Evolutionary conservation across 2,888 invertebrate genomes (phyloP).

Genomic region (Diadegma fenestrale): DNA sequence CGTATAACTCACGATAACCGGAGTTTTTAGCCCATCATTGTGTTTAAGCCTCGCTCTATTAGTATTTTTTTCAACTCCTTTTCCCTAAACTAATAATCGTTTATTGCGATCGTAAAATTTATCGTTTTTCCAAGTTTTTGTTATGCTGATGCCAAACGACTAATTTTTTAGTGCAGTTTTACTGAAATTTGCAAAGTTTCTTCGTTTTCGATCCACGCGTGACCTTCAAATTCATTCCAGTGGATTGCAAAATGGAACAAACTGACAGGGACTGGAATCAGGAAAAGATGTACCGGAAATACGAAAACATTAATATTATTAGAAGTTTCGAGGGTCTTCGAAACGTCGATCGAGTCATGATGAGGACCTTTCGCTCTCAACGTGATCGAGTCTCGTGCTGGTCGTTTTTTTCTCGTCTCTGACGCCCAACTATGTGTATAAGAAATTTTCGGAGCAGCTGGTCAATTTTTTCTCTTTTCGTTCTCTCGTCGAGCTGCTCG

Average conservation of each 20-base stretch:
- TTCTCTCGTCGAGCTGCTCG: background rate
- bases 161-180: background rate
- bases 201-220: too few relatives aligned
- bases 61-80: background rate
- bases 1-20: constrained; percentile 23
- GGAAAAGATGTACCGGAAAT: constrained; percentile 1
- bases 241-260: background rate
- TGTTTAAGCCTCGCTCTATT: background rate
- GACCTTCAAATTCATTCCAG: background rate
- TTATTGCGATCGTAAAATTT: background rate
- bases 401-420: constrained; percentile 5
- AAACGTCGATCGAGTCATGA: background rate
- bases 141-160: background rate
- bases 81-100: background rate
- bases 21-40: constrained; percentile 6
- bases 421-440: background rate
- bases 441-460: constrained; percentile 26
- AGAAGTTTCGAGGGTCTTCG: constrained; percentile 3
- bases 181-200: too few relatives aligned
- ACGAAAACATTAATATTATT: background rate
- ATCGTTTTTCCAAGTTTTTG: background rate
- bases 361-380: background rate
- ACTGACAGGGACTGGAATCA: background rate
- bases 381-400: constrained; percentile 7
- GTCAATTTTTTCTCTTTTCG: background rate